Conservation (phyloP, 2,888 invertebrate species). For the Rhingia rostrata region DNA sequence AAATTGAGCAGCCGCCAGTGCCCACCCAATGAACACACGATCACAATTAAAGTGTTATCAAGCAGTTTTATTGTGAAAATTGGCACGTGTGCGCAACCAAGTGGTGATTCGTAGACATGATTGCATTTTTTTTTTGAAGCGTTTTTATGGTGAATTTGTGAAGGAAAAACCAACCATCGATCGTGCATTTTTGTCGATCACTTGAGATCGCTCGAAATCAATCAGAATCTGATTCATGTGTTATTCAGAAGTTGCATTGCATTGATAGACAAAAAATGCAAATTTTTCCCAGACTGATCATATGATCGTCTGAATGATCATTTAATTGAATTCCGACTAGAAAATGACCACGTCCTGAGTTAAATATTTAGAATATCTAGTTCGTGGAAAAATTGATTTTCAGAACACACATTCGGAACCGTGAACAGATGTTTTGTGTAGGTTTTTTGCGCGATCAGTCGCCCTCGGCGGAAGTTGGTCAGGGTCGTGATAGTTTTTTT, state of each 20-base stretch:
- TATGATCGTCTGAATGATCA: conserved; percentile 20
- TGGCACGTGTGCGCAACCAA: conserved; percentile 10
- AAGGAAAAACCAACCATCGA: conserved; percentile 31
- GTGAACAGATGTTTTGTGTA: conserved; percentile 4
- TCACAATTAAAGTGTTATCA: conserved; percentile 25
- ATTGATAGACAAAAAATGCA: conserved; percentile 14
- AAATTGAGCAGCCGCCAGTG: neutral
- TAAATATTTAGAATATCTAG: conserved; percentile 11
- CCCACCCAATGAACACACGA: neutral
- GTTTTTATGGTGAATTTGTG: conserved; percentile 38
- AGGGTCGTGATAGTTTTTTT: conserved; percentile 43
- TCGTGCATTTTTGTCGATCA: conserved; percentile 31
- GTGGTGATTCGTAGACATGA: conserved; percentile 1
- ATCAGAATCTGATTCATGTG: conserved; percentile 33
- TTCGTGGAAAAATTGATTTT: conserved; percentile 24
- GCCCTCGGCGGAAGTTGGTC: conserved; percentile 43
- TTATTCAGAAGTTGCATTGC: conserved; percentile 6
- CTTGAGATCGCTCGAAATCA: conserved; percentile 44
- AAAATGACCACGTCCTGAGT: neutral
- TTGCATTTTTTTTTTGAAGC: conserved; percentile 18
- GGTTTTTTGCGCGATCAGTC: neutral
- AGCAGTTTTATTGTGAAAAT: neutral
- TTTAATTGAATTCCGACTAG: conserved; percentile 20
- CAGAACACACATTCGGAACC: neutral
- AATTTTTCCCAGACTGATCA: conserved; percentile 37